A percentile compares a stretch with the other conserved stretches of the same genome.
These are phyloP conservation scores for Cygnus buccinator DNA, from an alignment of 2,113 vertebrate genomes.

Conservation along the genomic window DNA sequence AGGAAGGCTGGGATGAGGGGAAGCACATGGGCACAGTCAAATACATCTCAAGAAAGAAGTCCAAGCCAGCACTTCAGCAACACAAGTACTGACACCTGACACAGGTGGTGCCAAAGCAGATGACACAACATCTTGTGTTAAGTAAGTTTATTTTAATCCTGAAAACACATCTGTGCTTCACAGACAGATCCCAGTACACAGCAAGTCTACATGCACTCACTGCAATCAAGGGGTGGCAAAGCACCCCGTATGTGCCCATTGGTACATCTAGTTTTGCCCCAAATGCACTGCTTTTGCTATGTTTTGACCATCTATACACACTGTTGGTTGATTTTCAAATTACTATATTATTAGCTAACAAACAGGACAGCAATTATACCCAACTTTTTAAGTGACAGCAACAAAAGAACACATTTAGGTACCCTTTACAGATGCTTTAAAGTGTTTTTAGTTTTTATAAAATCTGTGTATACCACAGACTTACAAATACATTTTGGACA, in stretches of 20 bases:
- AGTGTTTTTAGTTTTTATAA: background rate
- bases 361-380: background rate
- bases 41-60: too few species aligned
- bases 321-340: background rate
- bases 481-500: background rate
- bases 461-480: background rate
- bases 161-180: background rate
- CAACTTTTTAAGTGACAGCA: background rate
- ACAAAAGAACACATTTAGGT: background rate
- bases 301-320: background rate
- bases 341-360: background rate
- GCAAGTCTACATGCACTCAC: background rate
- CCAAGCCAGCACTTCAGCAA: background rate
- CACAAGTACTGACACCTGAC: background rate
- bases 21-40: background rate
- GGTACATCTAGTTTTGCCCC: background rate
- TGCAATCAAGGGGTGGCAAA: background rate
- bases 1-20: background rate
- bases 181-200: accelerated
- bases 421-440: accelerated
- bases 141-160: background rate
- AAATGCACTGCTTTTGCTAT: background rate
- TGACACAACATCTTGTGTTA: background rate
- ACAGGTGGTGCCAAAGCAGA: background rate
- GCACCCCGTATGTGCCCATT: background rate